A percentile compares a stretch with the other conserved stretches of the same genome.
Evolutionary conservation across 2,113 vertebrate species (phyloP).

Genomic region (western clawed frog (Xenopus tropicalis)): DNA sequence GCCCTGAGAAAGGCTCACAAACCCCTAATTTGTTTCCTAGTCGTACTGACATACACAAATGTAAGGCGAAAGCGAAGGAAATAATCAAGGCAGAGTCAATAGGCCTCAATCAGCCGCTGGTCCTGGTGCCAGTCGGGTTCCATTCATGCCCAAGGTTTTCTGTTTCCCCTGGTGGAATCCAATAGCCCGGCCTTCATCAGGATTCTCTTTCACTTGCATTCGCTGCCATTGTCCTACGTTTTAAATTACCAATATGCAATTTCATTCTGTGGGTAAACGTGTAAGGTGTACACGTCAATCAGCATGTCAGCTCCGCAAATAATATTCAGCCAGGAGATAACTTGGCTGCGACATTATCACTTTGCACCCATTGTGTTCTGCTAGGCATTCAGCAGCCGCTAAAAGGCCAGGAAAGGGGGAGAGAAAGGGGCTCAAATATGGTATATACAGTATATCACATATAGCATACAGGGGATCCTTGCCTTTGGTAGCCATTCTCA

Average conservation of each 20-base stretch:
- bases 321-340: not conserved
- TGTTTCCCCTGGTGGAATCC: constrained; percentile 29
- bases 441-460: too few relatives aligned
- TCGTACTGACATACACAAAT: not conserved
- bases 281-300: not conserved
- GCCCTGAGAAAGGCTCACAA: not conserved
- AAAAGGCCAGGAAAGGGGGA: too few relatives aligned
- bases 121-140: fast-evolving
- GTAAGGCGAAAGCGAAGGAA: not conserved
- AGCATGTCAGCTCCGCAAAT: constrained; percentile 7
- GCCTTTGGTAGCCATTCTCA: too few relatives aligned
- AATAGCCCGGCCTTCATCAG: not conserved
- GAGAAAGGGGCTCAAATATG: too few relatives aligned
- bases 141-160: not conserved
- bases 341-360: too few relatives aligned
- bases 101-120: not conserved
- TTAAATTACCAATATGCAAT: constrained; percentile 48
- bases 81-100: constrained; percentile 14
- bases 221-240: constrained; percentile 37
- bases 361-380: too few relatives aligned
- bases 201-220: constrained; percentile 36
- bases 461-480: too few relatives aligned
- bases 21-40: constrained; percentile 13
- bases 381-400: too few relatives aligned
- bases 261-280: constrained; percentile 33